Evolutionary conservation across 2,888 invertebrate genomes (phyloP), one percentile per base, ranked within the genome.

Genomic region (Abrostola triplasia): DNA sequence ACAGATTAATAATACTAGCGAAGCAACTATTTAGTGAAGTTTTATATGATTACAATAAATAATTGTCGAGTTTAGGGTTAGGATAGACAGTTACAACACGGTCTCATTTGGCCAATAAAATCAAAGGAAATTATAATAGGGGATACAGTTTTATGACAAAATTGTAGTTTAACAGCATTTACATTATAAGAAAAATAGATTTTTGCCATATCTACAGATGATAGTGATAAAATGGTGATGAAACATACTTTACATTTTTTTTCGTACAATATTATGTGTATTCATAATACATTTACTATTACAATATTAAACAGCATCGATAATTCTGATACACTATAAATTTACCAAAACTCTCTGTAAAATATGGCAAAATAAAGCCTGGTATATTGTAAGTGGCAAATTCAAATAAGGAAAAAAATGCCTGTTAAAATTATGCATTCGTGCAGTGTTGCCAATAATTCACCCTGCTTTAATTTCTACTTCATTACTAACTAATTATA

Each of bases 1-100:
- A 86, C 84, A 81, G 84, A 82, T 84, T 86, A 84, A 77, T 84
- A 80, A 84, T 81, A 82, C 81, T 84, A 83, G 84, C 86, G 82
- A 88, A 90, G 88, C 88, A 80, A 79, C 79, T 82, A 85, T 74
- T 76, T 57, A 58, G 74, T 79, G 73, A 73, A 72, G 72, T 74
- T 67, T 68, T 76, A 76, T 71, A 57, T 57, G 63, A 58, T 64
- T 52, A 49, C 51, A 56, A 63, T 73, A 64, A 66, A 71, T 68
- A 65, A 70, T 70, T 53, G 36, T 44, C 36, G 53, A 63, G 51
- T 65, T 64, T 67, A 70, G 58, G 65, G 64, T 59, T 70, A 62
- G 56, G 50, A 56, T 57, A 36, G n/a, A 41, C 35, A 47, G 44
- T 44, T 59, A 57, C 36, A 37, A 62, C 48, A 57, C 41, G 52